A percentile compares a stretch with the other conserved stretches of the same genome.
phyloP scores from a whole-genome alignment of 2,888 invertebrate species.

The Siphlonurus alternatus region DNA sequence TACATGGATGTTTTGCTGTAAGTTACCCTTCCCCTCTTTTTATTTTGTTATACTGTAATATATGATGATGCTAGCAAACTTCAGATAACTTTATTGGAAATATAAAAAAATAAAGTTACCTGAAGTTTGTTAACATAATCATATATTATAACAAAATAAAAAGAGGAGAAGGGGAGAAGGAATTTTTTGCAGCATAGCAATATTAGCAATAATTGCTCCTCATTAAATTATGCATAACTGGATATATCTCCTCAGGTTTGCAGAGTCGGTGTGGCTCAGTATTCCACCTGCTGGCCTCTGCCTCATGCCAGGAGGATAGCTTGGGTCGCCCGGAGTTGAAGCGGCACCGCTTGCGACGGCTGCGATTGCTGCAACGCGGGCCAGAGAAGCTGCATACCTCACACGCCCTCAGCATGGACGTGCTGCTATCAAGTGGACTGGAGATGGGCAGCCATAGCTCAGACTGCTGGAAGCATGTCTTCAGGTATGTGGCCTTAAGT shows the following conservation, averaged over 20 bases:
- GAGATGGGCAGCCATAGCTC: slow-evolving; percentile 84
- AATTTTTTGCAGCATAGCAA: too few species aligned
- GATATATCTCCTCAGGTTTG: slow-evolving; percentile 35
- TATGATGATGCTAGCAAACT: too few species aligned
- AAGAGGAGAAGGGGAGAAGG: too few species aligned
- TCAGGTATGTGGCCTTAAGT: slow-evolving; percentile 37
- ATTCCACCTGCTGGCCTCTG: slow-evolving; percentile 66
- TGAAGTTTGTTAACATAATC: too few species aligned
- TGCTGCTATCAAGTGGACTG: slow-evolving; percentile 69
- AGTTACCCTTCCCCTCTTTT: too few species aligned
- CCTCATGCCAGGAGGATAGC: slow-evolving; percentile 60
- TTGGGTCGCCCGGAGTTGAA: slow-evolving; percentile 42
- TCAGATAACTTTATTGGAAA: too few species aligned
- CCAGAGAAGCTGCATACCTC: slow-evolving; percentile 54
- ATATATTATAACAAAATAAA: too few species aligned
- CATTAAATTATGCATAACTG: too few species aligned
- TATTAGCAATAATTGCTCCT: too few species aligned
- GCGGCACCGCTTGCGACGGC: slow-evolving; percentile 13
- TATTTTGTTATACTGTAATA: too few species aligned
- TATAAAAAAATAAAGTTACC: too few species aligned
- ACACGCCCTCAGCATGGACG: slow-evolving; percentile 83
- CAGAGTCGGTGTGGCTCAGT: slow-evolving; percentile 86
- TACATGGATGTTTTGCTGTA: too few species aligned
- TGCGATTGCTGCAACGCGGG: slow-evolving; percentile 15
- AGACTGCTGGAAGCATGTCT: slow-evolving; percentile 92